Base-by-base conservation (phyloP, 2,797 vertebrate species). In the Tauraco hartlaubi region DNA sequence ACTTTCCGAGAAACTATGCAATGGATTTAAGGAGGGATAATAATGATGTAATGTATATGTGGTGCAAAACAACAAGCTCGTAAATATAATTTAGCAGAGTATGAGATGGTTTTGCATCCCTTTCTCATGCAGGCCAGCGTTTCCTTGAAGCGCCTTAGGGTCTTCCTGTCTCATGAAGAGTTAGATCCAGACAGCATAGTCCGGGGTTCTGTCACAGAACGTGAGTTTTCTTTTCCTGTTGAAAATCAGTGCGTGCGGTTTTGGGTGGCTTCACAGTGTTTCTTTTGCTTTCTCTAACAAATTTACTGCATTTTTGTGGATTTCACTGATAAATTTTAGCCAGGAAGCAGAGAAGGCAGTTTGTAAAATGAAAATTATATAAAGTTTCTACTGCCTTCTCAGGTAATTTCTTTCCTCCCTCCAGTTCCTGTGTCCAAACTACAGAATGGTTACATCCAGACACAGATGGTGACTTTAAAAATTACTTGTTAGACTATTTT, bases 81-180 rank as follows among this genome's bases (percentile, higher is more conserved):
- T 54, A 11, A 49, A 44, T 63, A 7, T 31, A 48, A 44, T 1
- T 1, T 8, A 78, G 16, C 31, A 58, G 39, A 48, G n/a, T 8
- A 4, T 56, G 28, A 83, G 33, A 28, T 9, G 13, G 14, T 29
- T 85, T 54, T 75, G 11, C 33, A 52, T 55, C 55, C n/a, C 26
- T 71, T 84, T 67, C 43, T 94, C 23, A 3, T 44, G 71, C 56
- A 99, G 99, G 99, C 99, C 26, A 99, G 99, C 11, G 99, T 99
- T 49, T 99, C 99, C 44, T 79, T 99, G 97, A 99, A 99, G 90
- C 98, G 99, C 11, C 98, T 99, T n/a, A 85, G 99, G 67, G 98
- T 99, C 37, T 99, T 99, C 93, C 98, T 99, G 26, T 99, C 99
- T 5, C 99, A 99, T 0, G 99, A 99, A 85, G 99, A 99, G 94